A percentile compares a stretch with the other conserved stretches of the same genome.
Evolutionary conservation across 2,888 invertebrate species (phyloP).

Genomic region (Melangyna quadrimaculata): DNA sequence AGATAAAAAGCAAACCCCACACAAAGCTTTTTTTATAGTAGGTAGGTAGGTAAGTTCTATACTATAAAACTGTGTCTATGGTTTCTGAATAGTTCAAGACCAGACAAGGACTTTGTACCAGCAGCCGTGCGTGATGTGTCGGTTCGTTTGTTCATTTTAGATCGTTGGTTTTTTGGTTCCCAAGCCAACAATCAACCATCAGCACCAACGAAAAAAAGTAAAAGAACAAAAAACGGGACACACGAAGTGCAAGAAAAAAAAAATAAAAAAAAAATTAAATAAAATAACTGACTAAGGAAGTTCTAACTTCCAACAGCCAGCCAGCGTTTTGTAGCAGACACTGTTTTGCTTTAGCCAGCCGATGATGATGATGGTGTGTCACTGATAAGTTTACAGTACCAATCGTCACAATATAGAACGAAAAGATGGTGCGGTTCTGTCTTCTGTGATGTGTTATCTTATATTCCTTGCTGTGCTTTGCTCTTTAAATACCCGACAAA

Average conservation of each 20-base stretch:
- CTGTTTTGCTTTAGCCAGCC: neutral
- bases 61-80: constrained; percentile 26
- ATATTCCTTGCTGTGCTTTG: too few relatives aligned
- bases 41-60: too few relatives aligned
- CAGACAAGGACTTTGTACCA: constrained; percentile 61
- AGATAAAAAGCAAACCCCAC: constrained; percentile 19
- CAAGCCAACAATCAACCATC: constrained; percentile 19
- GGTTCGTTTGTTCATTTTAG: constrained; percentile 66
- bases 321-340: neutral
- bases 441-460: neutral
- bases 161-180: constrained; percentile 17
- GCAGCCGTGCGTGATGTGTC: constrained; percentile 61
- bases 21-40: neutral
- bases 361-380: constrained; percentile 62
- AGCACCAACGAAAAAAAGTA: neutral
- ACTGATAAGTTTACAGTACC: constrained; percentile 65
- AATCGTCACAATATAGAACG: constrained; percentile 37
- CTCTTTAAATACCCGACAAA: neutral
- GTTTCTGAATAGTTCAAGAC: constrained; percentile 47
- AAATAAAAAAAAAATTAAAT: neutral
- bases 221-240: constrained; percentile 7
- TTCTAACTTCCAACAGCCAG: constrained; percentile 41
- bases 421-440: neutral
- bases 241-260: constrained; percentile 6
- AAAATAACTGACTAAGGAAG: constrained; percentile 49